Evolutionary conservation across 2,888 invertebrate species (phyloP).

Genomic region (Oasisia sp.): DNA sequence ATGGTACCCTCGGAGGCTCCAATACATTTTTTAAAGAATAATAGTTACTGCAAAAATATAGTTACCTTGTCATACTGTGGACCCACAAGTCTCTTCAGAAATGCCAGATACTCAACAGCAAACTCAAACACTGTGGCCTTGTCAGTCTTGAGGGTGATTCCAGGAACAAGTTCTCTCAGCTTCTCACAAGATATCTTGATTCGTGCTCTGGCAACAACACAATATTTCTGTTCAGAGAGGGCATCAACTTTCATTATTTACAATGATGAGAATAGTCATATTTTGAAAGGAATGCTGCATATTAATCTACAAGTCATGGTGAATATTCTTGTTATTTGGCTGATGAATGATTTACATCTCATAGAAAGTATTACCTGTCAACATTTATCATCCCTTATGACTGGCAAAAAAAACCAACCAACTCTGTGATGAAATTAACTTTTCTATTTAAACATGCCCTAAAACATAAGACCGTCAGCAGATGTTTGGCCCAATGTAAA

Average conservation of each 20-base stretch:
- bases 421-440: background rate
- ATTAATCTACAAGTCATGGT: background rate
- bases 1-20: background rate
- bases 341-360: too few species aligned
- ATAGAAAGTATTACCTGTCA: too few species aligned
- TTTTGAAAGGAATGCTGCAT: background rate
- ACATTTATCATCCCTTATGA: too few species aligned
- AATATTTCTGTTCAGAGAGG: background rate
- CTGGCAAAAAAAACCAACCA: too few species aligned
- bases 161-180: conserved; percentile 61
- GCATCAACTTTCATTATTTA: background rate
- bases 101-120: conserved; percentile 61
- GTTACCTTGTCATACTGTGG: conserved; percentile 9
- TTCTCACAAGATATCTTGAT: conserved; percentile 64
- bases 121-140: conserved; percentile 66
- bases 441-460: background rate
- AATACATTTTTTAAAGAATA: background rate
- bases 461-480: too few species aligned
- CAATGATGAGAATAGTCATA: background rate
- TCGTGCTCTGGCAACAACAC: conserved; percentile 49
- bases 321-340: too few species aligned
- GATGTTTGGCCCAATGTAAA: too few species aligned
- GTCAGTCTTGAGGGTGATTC: conserved; percentile 64
- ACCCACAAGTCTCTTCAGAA: conserved; percentile 41
- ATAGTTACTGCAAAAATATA: background rate